These are phyloP conservation scores for Eugnorisma glareosa DNA, from an alignment of 2,888 invertebrate genomes.

Conservation along the genomic window DNA sequence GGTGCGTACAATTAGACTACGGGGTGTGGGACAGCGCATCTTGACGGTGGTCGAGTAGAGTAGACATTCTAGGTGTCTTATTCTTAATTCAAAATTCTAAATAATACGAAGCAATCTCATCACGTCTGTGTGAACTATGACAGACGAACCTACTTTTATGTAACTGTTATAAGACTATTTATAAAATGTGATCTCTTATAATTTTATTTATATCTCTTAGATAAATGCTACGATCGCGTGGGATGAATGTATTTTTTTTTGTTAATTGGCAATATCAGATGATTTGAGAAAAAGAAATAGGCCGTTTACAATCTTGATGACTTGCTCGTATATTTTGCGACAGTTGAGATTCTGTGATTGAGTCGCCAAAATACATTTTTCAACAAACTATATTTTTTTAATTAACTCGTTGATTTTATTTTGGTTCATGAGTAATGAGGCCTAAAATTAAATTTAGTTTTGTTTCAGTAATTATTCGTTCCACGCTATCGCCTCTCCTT, in stretches of 20 bases:
- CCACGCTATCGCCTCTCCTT: slow-evolving; percentile 82
- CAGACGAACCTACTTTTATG: slow-evolving; percentile 65
- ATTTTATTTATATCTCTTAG: slow-evolving; percentile 77
- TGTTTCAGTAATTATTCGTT: slow-evolving; percentile 51
- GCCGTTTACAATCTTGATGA: slow-evolving; percentile 20
- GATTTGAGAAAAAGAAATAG: slow-evolving; percentile 6
- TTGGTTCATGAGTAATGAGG: slow-evolving; percentile 32
- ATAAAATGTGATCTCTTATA: slow-evolving; percentile 85
- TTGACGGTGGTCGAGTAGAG: slow-evolving; percentile 52
- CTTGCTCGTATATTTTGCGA: neutral
- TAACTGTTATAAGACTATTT: slow-evolving; percentile 73
- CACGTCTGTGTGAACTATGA: slow-evolving; percentile 69
- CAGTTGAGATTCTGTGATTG: slow-evolving; percentile 11
- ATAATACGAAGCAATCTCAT: slow-evolving; percentile 82
- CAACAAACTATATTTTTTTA: neutral
- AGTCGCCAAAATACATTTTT: neutral
- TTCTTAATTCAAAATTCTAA: slow-evolving; percentile 82
- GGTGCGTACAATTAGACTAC: slow-evolving; percentile 50
- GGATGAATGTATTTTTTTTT: slow-evolving; percentile 51
- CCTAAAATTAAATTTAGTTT: slow-evolving; percentile 36
- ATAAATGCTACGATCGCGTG: slow-evolving; percentile 79
- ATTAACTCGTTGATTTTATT: neutral
- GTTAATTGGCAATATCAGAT: slow-evolving; percentile 35
- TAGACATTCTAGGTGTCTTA: slow-evolving; percentile 65
- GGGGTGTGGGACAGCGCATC: slow-evolving; percentile 37